Conservation (phyloP, 2,797 vertebrate species). For the Mionectes olivaceus region DNA sequence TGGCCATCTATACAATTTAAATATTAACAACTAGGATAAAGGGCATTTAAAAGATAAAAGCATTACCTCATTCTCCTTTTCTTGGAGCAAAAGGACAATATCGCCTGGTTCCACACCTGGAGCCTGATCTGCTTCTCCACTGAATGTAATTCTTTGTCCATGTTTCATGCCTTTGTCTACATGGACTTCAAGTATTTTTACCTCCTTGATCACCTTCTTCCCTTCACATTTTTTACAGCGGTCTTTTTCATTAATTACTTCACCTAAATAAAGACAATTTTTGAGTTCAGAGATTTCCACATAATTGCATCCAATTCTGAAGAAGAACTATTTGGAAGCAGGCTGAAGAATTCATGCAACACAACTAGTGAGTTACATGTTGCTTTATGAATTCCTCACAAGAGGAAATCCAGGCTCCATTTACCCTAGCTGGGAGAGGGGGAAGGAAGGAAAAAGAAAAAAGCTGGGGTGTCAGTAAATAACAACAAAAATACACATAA, state of each 20-base stretch:
- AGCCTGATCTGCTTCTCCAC: constrained; percentile 97
- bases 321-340: background rate
- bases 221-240: constrained; percentile 99
- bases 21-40: constrained; percentile 7
- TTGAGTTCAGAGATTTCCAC: background rate
- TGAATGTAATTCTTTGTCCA: constrained; percentile 96
- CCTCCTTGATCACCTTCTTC: constrained; percentile 98
- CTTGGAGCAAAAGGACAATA: constrained; percentile 95
- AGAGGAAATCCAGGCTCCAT: background rate
- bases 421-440: background rate
- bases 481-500: background rate
- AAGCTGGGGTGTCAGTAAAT: background rate
- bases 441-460: background rate
- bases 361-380: background rate
- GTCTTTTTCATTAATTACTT: constrained; percentile 98
- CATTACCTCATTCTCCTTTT: constrained; percentile 95
- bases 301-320: background rate
- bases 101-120: constrained; percentile 95
- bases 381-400: background rate
- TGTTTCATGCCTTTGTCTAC: constrained; percentile 99
- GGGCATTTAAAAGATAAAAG: constrained; percentile 18
- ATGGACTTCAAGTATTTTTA: constrained; percentile 98
- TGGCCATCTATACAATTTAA: background rate
- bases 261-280: constrained; percentile 81
- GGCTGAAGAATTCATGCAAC: background rate